Base-by-base conservation (phyloP, 2,888 invertebrate genomes). In the Nasonovia ribisnigri region DNA sequence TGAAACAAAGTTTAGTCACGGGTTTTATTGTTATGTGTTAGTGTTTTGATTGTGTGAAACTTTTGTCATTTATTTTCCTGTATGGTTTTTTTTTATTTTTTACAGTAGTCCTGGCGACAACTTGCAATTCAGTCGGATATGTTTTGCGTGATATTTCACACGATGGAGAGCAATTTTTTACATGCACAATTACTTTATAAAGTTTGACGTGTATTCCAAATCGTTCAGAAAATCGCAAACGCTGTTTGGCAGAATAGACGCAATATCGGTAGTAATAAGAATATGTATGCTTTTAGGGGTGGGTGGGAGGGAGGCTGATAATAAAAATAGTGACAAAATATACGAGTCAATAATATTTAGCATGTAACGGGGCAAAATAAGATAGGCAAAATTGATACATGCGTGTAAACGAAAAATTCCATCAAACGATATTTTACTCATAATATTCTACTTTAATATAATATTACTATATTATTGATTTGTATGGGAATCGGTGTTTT, bases 141-240 rank as follows among this genome's bases (percentile, higher is more conserved):
- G 43, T 43, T 84, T 42, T 29, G 42, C 24, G 11, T 24, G 54
- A 43, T 77, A 54, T 84, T 84, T 91, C 43, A n/a, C 84, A n/a
- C 84, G 54, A 91, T 10, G 57, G n/a, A 57, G 24, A 91, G 57
- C 43, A 46, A 29, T 57, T 91, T 84, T 84, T 91, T 91, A 91
- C 84, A 84, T 57, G n/a, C 24, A 84, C 77, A 42, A 91, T 91
- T 91, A 91, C 84, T 91, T 57, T 57, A 57, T 86, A 46, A 91
- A 91, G 57, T 91, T 91, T 86, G 91, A 91, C 84, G 86, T 77
- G 48, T 24, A 36, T 46, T 46, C 46, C 46, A 57, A 91, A 86
- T 91, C 84, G 57, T 91, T 86, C 57, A 29, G n/a, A 84, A 84
- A 77, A 29, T 48, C 84, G 29, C 42, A 84, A 46, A 84, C 26